Evolutionary conservation across 2,113 vertebrate species (phyloP).

Genomic region (Phodopus roborovskii): DNA sequence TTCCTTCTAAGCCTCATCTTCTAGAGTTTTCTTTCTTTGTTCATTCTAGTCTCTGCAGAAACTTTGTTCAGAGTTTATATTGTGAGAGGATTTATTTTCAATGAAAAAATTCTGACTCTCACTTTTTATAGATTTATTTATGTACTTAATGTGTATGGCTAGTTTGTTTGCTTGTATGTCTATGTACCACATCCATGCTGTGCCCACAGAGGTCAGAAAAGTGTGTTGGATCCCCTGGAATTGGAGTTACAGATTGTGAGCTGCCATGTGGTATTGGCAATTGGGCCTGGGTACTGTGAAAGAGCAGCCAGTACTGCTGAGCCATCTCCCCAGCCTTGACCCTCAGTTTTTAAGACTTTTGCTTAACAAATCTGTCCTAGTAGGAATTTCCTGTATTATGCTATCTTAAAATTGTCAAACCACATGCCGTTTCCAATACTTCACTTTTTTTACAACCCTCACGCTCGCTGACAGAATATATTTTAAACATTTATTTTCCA

Average conservation of each 20-base stretch:
- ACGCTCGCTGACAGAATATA: not conserved
- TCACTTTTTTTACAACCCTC: not conserved
- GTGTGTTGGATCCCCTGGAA: not conserved
- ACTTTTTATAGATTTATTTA: not conserved
- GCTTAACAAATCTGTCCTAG: not conserved
- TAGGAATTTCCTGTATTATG: not conserved
- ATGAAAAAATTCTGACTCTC: not conserved
- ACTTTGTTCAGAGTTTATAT: not conserved
- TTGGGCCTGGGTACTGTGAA: not conserved
- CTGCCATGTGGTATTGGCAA: not conserved
- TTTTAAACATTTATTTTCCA: conserved; percentile 45
- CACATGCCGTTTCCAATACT: not conserved
- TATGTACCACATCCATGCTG: not conserved
- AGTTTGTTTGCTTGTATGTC: not conserved
- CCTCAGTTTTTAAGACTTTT: not conserved
- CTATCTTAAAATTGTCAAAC: not conserved
- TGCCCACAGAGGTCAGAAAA: not conserved
- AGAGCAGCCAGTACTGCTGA: not conserved
- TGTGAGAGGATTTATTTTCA: conserved; percentile 3
- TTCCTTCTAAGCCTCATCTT: not conserved
- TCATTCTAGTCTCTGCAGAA: not conserved
- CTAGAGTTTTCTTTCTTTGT: not conserved
- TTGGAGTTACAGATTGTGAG: not conserved
- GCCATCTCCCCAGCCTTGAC: not conserved
- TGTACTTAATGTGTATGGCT: not conserved